Base-by-base conservation (phyloP, 92 coral and sea anemone genomes). In the Meandrina meandrites region DNA sequence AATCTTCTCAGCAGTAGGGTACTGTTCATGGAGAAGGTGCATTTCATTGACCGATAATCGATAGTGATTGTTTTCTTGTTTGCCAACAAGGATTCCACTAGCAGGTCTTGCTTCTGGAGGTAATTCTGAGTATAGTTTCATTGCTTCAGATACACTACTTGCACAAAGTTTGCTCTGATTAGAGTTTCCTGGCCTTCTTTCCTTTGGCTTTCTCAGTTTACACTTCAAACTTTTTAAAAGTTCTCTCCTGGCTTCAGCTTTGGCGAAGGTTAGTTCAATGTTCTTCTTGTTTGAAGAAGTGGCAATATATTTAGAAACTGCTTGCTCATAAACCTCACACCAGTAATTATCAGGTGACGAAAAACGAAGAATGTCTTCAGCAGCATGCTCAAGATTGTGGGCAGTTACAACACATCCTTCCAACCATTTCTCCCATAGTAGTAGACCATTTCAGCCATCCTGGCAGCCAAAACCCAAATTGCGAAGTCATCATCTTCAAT, bases 291-390 rank as follows among this genome's bases (percentile, higher is more conserved):
- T 86, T 67, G 90, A 79, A 62, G 86, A 86, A 68, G 72, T 79
- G 86, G 86, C 81, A 80, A 87, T 80, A 48, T 47, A 87, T 1
- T 80, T 40, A 72, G 86, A 53, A 10, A 87, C 90, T 51, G 90
- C 90, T 48, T 86, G 10, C 75, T 87, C 86, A 48, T 80, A 80
- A 80, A 70, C 90, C 24, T 80, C 86, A 80, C 86, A 80, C 90
- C 83, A 87, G 51, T 80, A 87, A 71, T 87, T 87, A 54, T 87
- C 90, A 10, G 86, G 90, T 35, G 90, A 87, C 0, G 90, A 68
- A 16, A 87, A 87, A 17, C 72, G 80, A 19, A 70, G 11, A 0
- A 87, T 80, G 75, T 87, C 90, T 80, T 87, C 90, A 72, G 90
- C 15, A 8, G 81, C 66, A 57, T 87, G 90, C 86, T 80, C 86